Evolutionary conservation across 2,797 vertebrate species (phyloP).

Genomic region (Darevskia nairensis): DNA sequence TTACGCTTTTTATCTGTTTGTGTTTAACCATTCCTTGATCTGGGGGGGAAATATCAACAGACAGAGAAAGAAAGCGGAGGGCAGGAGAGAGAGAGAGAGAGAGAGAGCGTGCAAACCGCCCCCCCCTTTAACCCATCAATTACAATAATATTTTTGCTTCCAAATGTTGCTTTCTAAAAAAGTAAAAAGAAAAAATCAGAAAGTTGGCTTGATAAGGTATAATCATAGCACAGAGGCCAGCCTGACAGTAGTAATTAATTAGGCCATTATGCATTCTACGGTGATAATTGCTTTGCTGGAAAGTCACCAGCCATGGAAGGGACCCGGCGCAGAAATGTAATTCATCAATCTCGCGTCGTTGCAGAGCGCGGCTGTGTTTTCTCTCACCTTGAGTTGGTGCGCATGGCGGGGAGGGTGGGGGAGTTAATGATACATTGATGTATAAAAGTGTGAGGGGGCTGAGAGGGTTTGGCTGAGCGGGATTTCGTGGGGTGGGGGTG

Average conservation of each 20-base stretch:
- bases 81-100: neutral
- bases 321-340: conserved; percentile 82
- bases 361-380: conserved; percentile 71
- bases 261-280: conserved; percentile 98
- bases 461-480: conserved; percentile 58
- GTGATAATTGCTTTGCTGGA: conserved; percentile 99
- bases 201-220: conserved; percentile 90
- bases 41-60: conserved; percentile 42
- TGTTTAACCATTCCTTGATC: conserved; percentile 1
- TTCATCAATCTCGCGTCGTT: conserved; percentile 88
- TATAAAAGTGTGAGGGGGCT: conserved; percentile 12
- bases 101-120: conserved; percentile 63
- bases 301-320: conserved; percentile 95
- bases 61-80: neutral
- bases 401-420: conserved; percentile 23
- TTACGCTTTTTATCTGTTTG: conserved; percentile 2
- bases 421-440: conserved; percentile 50
- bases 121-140: conserved; percentile 79
- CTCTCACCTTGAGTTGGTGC: conserved; percentile 90
- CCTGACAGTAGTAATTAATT: conserved; percentile 99
- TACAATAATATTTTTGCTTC: conserved; percentile 82
- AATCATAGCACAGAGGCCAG: conserved; percentile 92
- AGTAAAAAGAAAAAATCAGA: neutral
- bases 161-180: conserved; percentile 73
- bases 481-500: neutral